Percentiles rank a stretch among this genome's conserved stretches.
Evolutionary conservation across 2,113 vertebrate genomes (phyloP).

Genomic region (Archilochus colubris): DNA sequence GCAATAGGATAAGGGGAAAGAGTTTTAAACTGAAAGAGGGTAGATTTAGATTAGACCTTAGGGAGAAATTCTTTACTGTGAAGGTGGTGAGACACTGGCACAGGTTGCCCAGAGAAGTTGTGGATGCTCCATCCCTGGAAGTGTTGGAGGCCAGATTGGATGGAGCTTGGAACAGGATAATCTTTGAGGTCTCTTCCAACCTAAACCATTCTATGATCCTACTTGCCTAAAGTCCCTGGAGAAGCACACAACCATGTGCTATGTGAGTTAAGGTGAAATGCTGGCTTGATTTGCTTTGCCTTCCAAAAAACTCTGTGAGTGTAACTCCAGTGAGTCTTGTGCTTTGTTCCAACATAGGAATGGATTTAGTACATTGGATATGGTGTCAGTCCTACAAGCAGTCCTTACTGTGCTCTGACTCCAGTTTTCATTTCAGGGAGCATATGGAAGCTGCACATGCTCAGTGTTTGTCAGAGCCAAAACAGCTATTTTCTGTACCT

Average conservation of each 20-base stretch:
- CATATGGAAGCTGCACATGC: accelerated
- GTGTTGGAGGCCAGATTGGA: too few relatives aligned
- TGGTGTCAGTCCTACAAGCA: not conserved
- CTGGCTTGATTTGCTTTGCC: not conserved
- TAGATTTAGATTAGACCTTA: too few relatives aligned
- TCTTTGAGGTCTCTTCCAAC: too few relatives aligned
- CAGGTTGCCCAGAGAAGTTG: too few relatives aligned
- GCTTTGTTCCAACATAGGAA: not conserved
- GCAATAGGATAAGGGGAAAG: too few relatives aligned
- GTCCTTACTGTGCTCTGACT: not conserved
- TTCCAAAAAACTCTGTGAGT: not conserved
- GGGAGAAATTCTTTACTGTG: too few relatives aligned
- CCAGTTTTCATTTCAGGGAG: not conserved
- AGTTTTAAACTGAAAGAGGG: too few relatives aligned
- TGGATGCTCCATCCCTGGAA: too few relatives aligned
- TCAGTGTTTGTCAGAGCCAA: not conserved
- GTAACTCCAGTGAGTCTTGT: not conserved
- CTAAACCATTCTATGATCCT: too few relatives aligned
- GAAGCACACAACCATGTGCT: not conserved
- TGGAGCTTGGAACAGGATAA: too few relatives aligned
- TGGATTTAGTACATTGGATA: not conserved
- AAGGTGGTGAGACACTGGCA: too few relatives aligned
- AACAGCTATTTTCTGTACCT: not conserved
- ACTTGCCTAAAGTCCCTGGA: not conserved
- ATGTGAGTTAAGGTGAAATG: not conserved